Percentiles rank a stretch among this genome's conserved stretches.
Conservation (phyloP, 37 sponge, comb jelly and placozoan species). For the Halisarca cf. caerulea region DNA sequence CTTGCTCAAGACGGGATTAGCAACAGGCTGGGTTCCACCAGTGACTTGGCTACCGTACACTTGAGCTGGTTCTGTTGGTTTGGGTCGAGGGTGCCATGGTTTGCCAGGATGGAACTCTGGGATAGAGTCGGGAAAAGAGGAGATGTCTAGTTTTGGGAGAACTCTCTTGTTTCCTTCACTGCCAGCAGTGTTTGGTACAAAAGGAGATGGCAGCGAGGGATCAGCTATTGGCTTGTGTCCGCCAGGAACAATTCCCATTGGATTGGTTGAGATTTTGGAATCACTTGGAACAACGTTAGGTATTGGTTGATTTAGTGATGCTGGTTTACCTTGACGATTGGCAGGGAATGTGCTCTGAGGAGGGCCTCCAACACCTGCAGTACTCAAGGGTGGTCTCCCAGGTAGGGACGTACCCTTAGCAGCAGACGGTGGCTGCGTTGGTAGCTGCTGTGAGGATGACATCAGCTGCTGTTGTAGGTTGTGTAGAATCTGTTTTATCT, state of each 20-base stretch:
- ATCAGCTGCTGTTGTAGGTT: neutral
- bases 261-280: neutral
- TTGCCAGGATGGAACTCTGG: constrained; percentile 81
- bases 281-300: neutral
- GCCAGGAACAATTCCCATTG: neutral
- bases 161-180: neutral
- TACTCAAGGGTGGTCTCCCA: neutral
- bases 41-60: neutral
- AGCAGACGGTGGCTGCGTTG: neutral
- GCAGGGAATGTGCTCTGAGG: neutral
- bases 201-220: neutral
- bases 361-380: neutral
- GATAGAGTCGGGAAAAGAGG: constrained; percentile 7
- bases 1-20: neutral
- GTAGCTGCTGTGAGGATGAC: neutral
- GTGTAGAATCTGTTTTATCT: constrained; percentile 4
- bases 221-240: neutral
- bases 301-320: neutral
- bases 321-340: too few relatives aligned
- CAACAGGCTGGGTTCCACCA: neutral
- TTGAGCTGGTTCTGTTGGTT: constrained; percentile 52
- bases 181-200: neutral
- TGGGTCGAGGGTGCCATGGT: constrained; percentile 70
- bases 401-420: neutral
- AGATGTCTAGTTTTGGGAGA: neutral